phyloP scores from a whole-genome alignment of 92 coral and sea anemone genomes.

The Scolanthus callimorphus region DNA sequence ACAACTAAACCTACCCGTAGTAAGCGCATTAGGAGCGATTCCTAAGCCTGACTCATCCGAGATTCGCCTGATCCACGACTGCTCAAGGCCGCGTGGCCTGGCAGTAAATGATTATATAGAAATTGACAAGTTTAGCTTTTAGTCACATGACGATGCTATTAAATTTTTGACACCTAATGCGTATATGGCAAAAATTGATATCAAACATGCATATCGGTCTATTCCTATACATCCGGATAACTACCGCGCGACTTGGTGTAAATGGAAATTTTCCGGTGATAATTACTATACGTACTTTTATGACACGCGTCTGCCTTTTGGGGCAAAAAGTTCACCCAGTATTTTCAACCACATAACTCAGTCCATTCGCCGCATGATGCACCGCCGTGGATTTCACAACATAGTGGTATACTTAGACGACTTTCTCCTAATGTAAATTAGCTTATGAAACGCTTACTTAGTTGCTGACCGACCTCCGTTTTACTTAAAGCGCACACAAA shows the following conservation, averaged over 20 bases:
- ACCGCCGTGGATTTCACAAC: slow-evolving; percentile 6
- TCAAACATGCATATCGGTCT: slow-evolving; percentile 22
- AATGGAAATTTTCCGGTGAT: slow-evolving; percentile 21
- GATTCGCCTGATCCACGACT: slow-evolving; percentile 30
- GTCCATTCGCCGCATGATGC: slow-evolving; percentile 13
- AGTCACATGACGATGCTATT: slow-evolving; percentile 22
- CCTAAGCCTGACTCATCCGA: slow-evolving; percentile 34
- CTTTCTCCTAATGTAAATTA: slow-evolving; percentile 20
- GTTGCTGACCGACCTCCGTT: slow-evolving; percentile 10
- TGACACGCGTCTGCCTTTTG: slow-evolving; percentile 22
- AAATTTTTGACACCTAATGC: slow-evolving; percentile 7
- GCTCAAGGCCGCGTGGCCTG: slow-evolving; percentile 28
- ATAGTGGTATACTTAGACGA: slow-evolving; percentile 9
- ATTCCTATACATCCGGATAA: slow-evolving; percentile 24
- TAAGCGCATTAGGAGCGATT: slow-evolving; percentile 45
- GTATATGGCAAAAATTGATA: slow-evolving; percentile 31
- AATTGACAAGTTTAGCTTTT: slow-evolving; percentile 14
- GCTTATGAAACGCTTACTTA: slow-evolving; percentile 13
- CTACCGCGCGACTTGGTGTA: slow-evolving; percentile 10
- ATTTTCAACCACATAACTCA: slow-evolving; percentile 10
- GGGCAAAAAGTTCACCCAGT: slow-evolving; percentile 11
- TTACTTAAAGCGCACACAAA: no score
- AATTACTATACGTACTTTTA: slow-evolving; percentile 12
- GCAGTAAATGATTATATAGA: slow-evolving; percentile 34
- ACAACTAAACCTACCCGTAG: no score